Conservation (phyloP, 2,797 vertebrate genomes). For the Rhinatrema bivittatum region DNA sequence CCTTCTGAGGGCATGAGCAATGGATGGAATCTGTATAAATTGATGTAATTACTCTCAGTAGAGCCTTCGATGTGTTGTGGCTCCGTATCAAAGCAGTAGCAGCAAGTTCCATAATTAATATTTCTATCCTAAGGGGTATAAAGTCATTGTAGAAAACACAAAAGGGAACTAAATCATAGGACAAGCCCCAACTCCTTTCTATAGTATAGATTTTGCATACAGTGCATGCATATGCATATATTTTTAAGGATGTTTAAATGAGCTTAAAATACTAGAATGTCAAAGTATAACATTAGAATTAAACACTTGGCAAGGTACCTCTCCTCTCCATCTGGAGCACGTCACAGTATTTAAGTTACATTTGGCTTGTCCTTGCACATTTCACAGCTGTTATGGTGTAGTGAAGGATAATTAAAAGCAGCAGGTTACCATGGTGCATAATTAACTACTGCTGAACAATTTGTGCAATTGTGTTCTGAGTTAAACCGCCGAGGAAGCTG, state of each 20-base stretch:
- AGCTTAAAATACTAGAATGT: conserved; percentile 12
- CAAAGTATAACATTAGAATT: conserved; percentile 27
- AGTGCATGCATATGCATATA: conserved; percentile 5
- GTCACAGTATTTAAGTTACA: conserved; percentile 48
- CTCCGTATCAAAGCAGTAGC: conserved; percentile 24
- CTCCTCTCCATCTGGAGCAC: conserved; percentile 40
- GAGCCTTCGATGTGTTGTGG: neutral
- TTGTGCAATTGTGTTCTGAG: conserved; percentile 36
- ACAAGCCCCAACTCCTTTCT: no score
- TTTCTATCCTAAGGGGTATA: neutral
- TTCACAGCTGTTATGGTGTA: conserved; percentile 38
- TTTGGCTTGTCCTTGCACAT: conserved; percentile 38
- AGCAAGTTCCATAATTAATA: conserved; percentile 23
- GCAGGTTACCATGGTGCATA: conserved; percentile 48
- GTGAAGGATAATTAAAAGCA: conserved; percentile 48
- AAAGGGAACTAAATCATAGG: neutral
- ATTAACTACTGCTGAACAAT: conserved; percentile 46
- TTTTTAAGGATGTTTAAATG: neutral
- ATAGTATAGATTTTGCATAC: neutral
- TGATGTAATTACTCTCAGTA: neutral
- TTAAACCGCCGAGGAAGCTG: conserved; percentile 14
- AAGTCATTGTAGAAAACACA: neutral
- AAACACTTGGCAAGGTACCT: conserved; percentile 46
- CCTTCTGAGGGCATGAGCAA: neutral
- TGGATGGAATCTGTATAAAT: neutral